A percentile compares a stretch with the other conserved stretches of the same genome.
Conservation (phyloP, 2,797 vertebrate species). For the Pitangus sulphuratus region DNA sequence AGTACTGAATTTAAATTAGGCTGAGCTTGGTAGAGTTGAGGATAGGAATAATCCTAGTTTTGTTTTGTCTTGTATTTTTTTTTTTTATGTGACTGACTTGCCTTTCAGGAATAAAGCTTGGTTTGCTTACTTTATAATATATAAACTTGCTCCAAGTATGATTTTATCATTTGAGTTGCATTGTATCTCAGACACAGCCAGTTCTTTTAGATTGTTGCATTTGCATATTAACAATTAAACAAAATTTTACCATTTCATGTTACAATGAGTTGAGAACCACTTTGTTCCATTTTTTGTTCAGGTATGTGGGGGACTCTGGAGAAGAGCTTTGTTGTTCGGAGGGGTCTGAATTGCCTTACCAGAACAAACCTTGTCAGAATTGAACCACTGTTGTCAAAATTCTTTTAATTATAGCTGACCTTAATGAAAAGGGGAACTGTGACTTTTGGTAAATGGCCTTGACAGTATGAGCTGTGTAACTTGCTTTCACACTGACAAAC, state of each 20-base stretch:
- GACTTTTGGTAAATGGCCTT: background rate
- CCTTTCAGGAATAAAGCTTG: background rate
- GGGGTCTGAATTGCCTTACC: background rate
- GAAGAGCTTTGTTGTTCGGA: background rate
- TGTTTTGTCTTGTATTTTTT: background rate
- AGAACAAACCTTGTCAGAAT: background rate
- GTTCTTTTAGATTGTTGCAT: background rate
- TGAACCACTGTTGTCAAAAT: background rate
- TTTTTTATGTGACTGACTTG: background rate
- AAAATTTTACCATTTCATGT: background rate
- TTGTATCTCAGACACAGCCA: background rate
- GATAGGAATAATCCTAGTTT: background rate
- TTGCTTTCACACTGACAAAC: background rate
- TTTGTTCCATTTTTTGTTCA: background rate
- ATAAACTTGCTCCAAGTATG: background rate
- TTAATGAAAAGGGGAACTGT: background rate
- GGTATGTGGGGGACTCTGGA: background rate
- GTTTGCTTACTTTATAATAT: background rate
- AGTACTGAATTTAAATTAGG: background rate
- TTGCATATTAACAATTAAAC: background rate
- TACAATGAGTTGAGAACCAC: background rate
- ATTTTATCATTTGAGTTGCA: background rate
- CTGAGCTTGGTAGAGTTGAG: background rate
- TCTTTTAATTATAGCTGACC: background rate
- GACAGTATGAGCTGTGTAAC: background rate